phyloP scores from a whole-genome alignment of 2,113 vertebrate genomes.

The Laticauda laticaudata region DNA sequence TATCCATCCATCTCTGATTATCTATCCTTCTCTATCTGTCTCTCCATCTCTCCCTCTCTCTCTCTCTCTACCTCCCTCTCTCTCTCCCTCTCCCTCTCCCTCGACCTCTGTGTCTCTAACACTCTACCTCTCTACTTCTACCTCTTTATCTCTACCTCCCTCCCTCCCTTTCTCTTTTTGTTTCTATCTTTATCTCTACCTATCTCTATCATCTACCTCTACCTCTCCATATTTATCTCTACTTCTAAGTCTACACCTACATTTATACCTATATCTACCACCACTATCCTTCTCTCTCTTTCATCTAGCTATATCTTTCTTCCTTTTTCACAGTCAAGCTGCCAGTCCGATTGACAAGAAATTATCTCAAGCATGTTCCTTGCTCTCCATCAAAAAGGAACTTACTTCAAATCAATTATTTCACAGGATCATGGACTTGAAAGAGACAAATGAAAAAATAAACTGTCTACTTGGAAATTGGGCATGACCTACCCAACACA shows the following conservation, averaged over 20 bases:
- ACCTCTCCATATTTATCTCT: background rate
- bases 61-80: background rate
- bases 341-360: slow-evolving; percentile 20
- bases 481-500: background rate
- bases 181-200: no score
- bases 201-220: background rate
- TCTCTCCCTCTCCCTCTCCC: background rate
- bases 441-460: background rate
- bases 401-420: background rate
- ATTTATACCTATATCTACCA: background rate
- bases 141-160: background rate
- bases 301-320: background rate
- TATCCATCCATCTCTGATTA: background rate
- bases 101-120: no score
- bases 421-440: background rate
- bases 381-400: background rate
- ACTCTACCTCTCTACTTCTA: no score
- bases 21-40: background rate
- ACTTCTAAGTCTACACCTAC: no score
- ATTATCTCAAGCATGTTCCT: background rate
- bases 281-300: rapidly evolving
- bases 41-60: background rate
- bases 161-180: no score
- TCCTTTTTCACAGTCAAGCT: slow-evolving; percentile 6
- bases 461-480: background rate